A percentile compares a stretch with the other conserved stretches of the same genome.
Evolutionary conservation across 1,140 invertebrate species (phyloP).

Genomic region (Geopemphigus sp.): DNA sequence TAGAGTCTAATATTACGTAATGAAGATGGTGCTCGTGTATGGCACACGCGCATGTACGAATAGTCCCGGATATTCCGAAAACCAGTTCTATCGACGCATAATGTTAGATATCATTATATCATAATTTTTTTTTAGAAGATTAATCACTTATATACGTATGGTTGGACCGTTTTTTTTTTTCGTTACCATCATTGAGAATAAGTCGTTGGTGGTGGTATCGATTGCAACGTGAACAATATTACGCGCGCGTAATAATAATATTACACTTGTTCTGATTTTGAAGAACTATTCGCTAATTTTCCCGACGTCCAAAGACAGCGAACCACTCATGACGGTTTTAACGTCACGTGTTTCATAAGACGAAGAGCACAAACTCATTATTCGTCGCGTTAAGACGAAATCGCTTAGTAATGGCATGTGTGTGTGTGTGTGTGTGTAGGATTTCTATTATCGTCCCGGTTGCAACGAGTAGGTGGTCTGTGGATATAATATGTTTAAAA

Average conservation of each 20-base stretch:
- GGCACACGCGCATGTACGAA: background rate
- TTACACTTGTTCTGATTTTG: slow-evolving; percentile 6
- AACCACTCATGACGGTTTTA: background rate
- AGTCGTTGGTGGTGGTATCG: background rate
- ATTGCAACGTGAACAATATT: background rate
- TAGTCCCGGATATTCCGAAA: background rate
- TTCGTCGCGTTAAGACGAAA: background rate
- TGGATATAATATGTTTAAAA: background rate
- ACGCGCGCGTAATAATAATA: background rate
- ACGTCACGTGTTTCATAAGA: slow-evolving; percentile 15
- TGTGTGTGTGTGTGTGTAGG: no score
- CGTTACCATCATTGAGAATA: background rate
- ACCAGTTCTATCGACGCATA: slow-evolving; percentile 26
- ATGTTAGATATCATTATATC: background rate
- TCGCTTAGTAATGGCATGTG: background rate
- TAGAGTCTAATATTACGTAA: slow-evolving; percentile 5
- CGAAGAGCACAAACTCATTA: background rate
- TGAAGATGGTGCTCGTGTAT: background rate
- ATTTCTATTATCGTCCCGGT: background rate
- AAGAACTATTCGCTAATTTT: slow-evolving; percentile 37
- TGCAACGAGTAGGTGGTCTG: background rate
- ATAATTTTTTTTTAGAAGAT: background rate
- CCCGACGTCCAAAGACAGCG: background rate
- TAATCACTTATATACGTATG: background rate
- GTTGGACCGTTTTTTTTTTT: background rate